Conservation (phyloP, 2,797 vertebrate species). For the Chanos chanos region DNA sequence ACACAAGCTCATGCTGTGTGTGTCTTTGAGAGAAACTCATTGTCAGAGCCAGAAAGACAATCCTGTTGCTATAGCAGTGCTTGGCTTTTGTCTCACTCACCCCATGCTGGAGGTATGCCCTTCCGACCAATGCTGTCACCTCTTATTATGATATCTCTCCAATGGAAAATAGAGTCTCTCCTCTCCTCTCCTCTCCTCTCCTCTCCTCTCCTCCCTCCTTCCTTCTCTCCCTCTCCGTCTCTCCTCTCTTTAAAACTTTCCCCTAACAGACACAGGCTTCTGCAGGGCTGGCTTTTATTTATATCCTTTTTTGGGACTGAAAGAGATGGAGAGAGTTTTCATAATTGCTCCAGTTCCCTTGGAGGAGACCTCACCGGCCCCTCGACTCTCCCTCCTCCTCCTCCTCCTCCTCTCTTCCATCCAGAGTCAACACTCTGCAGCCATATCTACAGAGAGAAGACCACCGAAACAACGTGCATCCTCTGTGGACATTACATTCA, state of each 20-base stretch:
- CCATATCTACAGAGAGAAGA: too few species aligned
- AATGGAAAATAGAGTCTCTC: conserved; percentile 12
- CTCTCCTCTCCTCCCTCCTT: not conserved
- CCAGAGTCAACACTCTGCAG: too few species aligned
- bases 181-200: not conserved
- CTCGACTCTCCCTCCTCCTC: conserved; percentile 8
- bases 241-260: conserved; percentile 36
- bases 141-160: not conserved
- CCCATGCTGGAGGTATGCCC: conserved; percentile 36
- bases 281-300: conserved; percentile 40
- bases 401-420: not conserved
- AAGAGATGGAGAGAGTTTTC: conserved; percentile 42
- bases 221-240: conserved; percentile 1
- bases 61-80: not conserved
- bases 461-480: not conserved
- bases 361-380: conserved; percentile 26
- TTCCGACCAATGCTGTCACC: conserved; percentile 12
- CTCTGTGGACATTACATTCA: conserved; percentile 3
- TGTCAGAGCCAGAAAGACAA: not conserved
- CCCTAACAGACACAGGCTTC: conserved; percentile 33
- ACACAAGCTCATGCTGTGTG: not conserved
- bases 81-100: conserved; percentile 31
- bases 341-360: conserved; percentile 30
- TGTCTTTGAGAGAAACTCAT: not conserved
- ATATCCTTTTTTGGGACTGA: conserved; percentile 53